phyloP scores from a whole-genome alignment of 2,113 vertebrate species.

The Glareola pratincola region DNA sequence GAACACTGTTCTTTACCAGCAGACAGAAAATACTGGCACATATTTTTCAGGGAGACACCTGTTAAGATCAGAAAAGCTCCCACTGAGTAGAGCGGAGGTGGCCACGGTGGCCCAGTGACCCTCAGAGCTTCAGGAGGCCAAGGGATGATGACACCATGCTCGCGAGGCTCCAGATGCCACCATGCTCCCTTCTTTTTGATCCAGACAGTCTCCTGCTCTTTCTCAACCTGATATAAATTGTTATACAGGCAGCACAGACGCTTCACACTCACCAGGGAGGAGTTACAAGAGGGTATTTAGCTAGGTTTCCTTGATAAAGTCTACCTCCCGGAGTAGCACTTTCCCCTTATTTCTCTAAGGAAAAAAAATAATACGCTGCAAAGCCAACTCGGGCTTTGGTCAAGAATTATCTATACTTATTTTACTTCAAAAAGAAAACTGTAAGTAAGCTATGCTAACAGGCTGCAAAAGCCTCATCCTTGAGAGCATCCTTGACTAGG shows the following conservation, averaged over 20 bases:
- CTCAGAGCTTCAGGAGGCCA: background rate
- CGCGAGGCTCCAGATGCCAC: background rate
- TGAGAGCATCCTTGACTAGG: background rate
- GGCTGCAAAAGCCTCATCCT: background rate
- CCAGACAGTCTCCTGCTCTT: background rate
- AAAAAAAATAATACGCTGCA: background rate
- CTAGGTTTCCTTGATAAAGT: background rate
- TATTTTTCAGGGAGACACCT: constrained; percentile 28
- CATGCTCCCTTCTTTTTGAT: background rate
- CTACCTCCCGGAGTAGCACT: background rate
- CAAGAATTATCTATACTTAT: background rate
- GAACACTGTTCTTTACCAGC: constrained; percentile 11
- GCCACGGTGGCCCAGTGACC: background rate
- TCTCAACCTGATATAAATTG: rapidly evolving
- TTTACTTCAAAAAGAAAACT: background rate
- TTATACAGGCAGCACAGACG: background rate
- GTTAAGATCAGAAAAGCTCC: background rate
- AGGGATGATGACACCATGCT: rapidly evolving
- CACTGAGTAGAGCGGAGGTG: background rate
- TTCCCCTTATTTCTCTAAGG: background rate
- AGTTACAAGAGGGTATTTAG: background rate
- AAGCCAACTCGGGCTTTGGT: background rate
- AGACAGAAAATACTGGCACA: background rate
- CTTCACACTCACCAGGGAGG: background rate
- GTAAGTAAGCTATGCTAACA: background rate